phyloP scores from a whole-genome alignment of 2,113 vertebrate genomes.

The Martes martes region DNA sequence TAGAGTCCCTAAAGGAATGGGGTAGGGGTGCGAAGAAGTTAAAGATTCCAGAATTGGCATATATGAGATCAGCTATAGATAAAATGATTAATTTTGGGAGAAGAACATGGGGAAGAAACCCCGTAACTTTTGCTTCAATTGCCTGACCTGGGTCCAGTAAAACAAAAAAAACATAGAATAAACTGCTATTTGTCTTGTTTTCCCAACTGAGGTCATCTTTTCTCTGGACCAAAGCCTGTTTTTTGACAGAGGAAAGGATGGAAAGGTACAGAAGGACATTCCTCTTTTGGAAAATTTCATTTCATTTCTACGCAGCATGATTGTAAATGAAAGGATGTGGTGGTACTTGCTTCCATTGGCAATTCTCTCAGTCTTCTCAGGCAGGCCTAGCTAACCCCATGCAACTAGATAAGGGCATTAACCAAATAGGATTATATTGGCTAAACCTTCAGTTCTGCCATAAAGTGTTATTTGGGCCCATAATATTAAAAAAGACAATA shows the following conservation, averaged over 20 bases:
- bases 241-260: not conserved
- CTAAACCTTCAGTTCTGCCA: not conserved
- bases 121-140: not conserved
- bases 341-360: not conserved
- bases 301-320: not conserved
- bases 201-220: not conserved
- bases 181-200: not conserved
- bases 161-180: not conserved
- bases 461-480: not conserved
- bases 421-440: not conserved
- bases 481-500: not conserved
- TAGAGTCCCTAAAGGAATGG: not conserved
- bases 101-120: not conserved
- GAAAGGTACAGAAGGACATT: not conserved
- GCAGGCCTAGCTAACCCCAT: not conserved
- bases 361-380: not conserved
- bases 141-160: not conserved
- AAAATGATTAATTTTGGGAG: not conserved
- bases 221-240: not conserved
- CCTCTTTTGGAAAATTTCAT: not conserved
- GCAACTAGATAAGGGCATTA: not conserved
- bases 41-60: not conserved
- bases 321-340: not conserved
- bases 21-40: not conserved
- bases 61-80: not conserved